Percentiles rank a stretch among this genome's conserved stretches.
These are phyloP conservation scores for Chymomyza caudatula DNA, from an alignment of 2,888 invertebrate genomes.

Conservation along the genomic window DNA sequence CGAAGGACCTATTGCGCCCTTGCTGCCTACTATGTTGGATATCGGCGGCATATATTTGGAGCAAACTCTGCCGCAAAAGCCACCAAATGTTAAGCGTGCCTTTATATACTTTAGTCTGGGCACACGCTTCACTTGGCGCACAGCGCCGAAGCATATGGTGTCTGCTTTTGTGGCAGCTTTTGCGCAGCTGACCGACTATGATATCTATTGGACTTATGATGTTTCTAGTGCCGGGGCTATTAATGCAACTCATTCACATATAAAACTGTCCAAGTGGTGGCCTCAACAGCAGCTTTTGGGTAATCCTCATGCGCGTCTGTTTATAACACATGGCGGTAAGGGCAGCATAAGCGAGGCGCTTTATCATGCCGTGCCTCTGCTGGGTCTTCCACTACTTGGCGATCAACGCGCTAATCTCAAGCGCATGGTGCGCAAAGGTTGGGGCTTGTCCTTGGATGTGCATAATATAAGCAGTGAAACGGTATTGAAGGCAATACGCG, in stretches of 20 bases:
- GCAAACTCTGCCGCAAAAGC: constrained; percentile 40
- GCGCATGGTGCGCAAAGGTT: constrained; percentile 83
- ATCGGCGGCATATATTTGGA: constrained; percentile 72
- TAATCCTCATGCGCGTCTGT: constrained; percentile 82
- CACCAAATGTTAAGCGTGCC: constrained; percentile 32
- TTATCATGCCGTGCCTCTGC: constrained; percentile 86
- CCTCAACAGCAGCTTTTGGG: constrained; percentile 86
- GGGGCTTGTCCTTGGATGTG: constrained; percentile 49
- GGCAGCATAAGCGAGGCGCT: constrained; percentile 88
- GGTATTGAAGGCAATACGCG: constrained; percentile 34
- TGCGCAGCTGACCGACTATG: constrained; percentile 34
- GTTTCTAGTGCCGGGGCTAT: constrained; percentile 35
- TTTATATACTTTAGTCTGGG: constrained; percentile 58
- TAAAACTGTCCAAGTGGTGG: constrained; percentile 76
- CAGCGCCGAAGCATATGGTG: constrained; percentile 15
- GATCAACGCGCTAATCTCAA: constrained; percentile 88
- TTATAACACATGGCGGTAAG: constrained; percentile 80
- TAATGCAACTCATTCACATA: constrained; percentile 53
- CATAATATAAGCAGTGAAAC: constrained; percentile 24
- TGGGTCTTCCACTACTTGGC: constrained; percentile 87
- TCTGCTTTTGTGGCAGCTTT: constrained; percentile 38
- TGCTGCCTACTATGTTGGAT: constrained; percentile 67
- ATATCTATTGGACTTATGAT: constrained; percentile 63
- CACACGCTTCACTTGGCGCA: constrained; percentile 54
- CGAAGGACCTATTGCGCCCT: constrained; percentile 67